These are phyloP conservation scores for Pachliopta kotzebuea DNA, from an alignment of 2,888 invertebrate genomes.

Conservation along the genomic window DNA sequence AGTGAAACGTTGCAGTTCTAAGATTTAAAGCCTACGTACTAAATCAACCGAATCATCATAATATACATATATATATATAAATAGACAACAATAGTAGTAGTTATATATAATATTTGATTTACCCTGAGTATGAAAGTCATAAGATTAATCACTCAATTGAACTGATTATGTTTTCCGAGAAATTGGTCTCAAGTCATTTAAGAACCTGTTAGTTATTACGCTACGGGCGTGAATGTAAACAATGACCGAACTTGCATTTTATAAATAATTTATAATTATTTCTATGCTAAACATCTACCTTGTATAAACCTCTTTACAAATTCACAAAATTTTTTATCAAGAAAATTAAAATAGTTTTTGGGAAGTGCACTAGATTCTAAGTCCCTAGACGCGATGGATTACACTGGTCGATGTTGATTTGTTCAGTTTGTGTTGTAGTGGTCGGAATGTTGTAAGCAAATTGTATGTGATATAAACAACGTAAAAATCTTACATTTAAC, in stretches of 20 bases:
- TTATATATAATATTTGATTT: slow-evolving; percentile 53
- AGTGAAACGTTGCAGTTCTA: slow-evolving; percentile 40
- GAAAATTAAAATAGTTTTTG: slow-evolving; percentile 34
- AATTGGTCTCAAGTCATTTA: slow-evolving; percentile 64
- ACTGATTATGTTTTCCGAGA: slow-evolving; percentile 53
- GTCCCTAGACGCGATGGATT: slow-evolving; percentile 18
- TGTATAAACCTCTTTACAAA: slow-evolving; percentile 80
- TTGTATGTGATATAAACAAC: background rate
- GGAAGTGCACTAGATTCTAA: background rate
- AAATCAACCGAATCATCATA: slow-evolving; percentile 57
- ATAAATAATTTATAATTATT: slow-evolving; percentile 65
- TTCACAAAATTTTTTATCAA: slow-evolving; percentile 55
- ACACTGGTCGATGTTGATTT: background rate
- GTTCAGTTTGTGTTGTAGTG: slow-evolving; percentile 17
- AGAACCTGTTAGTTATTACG: slow-evolving; percentile 63
- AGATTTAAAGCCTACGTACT: slow-evolving; percentile 64
- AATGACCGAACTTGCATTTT: slow-evolving; percentile 44
- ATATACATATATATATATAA: slow-evolving; percentile 42
- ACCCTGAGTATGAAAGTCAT: slow-evolving; percentile 78
- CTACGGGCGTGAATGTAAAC: slow-evolving; percentile 50
- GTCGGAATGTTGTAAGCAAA: background rate
- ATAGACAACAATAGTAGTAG: slow-evolving; percentile 55
- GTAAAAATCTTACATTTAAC: slow-evolving; percentile 7
- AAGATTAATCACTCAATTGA: slow-evolving; percentile 62
- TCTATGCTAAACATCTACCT: slow-evolving; percentile 77